Conservation (phyloP, 1,140 invertebrate genomes). For the Zaprionus gabonicus region DNA sequence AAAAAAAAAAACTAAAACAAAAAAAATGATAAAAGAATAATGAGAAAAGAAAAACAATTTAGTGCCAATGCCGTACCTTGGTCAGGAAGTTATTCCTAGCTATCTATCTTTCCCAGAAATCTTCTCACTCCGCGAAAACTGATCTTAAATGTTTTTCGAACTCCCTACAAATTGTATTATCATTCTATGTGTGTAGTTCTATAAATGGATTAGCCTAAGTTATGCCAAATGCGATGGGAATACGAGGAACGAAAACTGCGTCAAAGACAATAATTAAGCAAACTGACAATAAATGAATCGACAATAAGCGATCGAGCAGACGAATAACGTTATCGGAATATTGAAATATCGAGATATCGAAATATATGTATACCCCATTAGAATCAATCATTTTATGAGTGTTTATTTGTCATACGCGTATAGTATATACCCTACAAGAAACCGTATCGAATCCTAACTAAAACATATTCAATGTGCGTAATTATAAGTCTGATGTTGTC, state of each 20-base stretch:
- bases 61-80: constrained; percentile 74
- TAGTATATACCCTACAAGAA: constrained; percentile 15
- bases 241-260: constrained; percentile 57
- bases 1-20: neutral
- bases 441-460: constrained; percentile 39
- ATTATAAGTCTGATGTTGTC: constrained; percentile 84
- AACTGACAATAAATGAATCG: constrained; percentile 64
- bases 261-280: constrained; percentile 71
- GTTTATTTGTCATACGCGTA: constrained; percentile 34
- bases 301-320: constrained; percentile 58
- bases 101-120: neutral
- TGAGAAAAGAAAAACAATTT: constrained; percentile 36
- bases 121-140: neutral
- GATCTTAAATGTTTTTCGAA: neutral
- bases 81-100: constrained; percentile 2
- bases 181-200: constrained; percentile 27
- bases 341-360: constrained; percentile 7
- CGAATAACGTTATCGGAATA: constrained; percentile 31
- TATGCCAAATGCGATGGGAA: constrained; percentile 11
- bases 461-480: constrained; percentile 75
- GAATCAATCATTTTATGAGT: constrained; percentile 41
- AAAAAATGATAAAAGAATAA: constrained; percentile 8
- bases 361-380: neutral
- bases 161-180: constrained; percentile 44
- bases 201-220: constrained; percentile 30